phyloP scores from a whole-genome alignment of 2,113 vertebrate species.

The Panthera uncia region DNA sequence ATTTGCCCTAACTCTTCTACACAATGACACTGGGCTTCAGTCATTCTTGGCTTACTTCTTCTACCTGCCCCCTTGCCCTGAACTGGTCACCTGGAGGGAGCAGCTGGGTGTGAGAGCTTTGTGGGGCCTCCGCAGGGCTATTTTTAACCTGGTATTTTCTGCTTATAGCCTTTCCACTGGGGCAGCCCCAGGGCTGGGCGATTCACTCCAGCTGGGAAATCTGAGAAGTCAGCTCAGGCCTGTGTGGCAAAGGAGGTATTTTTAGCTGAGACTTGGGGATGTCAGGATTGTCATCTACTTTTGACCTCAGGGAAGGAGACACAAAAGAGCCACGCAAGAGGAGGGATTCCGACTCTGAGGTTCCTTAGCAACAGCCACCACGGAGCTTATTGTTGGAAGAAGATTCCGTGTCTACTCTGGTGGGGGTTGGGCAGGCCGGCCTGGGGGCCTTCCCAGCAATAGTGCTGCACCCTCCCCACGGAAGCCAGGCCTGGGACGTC shows the following conservation, averaged over 20 bases:
- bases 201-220: constrained; percentile 78
- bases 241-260: constrained; percentile 76
- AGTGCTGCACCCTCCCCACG: rapidly evolving
- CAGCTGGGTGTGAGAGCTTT: constrained; percentile 34
- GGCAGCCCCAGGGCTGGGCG: constrained; percentile 69
- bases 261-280: constrained; percentile 77
- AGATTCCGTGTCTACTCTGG: background rate
- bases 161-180: constrained; percentile 83
- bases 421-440: rapidly evolving
- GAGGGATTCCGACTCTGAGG: background rate
- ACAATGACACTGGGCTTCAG: background rate
- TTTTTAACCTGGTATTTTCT: constrained; percentile 85
- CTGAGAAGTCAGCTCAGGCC: constrained; percentile 78
- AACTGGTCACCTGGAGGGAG: background rate
- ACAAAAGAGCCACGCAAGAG: background rate
- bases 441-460: background rate
- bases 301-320: background rate
- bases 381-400: background rate
- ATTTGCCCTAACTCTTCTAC: background rate
- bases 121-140: constrained; percentile 70
- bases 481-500: no score
- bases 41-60: background rate
- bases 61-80: background rate
- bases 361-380: background rate
- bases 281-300: constrained; percentile 19